Evolutionary conservation across 2,113 vertebrate genomes (phyloP).

Genomic region (Sylvietta virens): DNA sequence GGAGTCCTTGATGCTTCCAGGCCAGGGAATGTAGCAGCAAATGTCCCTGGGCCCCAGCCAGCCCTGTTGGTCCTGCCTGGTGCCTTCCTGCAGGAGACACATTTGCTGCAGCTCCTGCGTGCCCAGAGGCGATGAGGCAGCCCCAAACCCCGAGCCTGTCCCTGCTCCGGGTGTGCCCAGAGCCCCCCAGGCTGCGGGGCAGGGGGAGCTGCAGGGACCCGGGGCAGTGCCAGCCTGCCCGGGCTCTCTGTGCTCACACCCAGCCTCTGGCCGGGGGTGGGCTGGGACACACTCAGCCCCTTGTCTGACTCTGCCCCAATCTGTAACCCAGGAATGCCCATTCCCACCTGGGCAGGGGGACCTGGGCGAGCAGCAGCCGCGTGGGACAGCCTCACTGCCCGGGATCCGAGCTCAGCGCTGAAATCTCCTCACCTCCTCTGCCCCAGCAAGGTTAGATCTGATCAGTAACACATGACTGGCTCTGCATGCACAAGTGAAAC

Average conservation of each 20-base stretch:
- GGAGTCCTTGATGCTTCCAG: neutral
- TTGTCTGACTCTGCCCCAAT: fast-evolving
- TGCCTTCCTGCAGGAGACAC: neutral
- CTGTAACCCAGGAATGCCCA: fast-evolving
- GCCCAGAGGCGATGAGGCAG: fast-evolving
- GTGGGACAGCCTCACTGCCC: neutral
- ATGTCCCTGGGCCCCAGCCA: neutral
- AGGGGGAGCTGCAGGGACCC: neutral
- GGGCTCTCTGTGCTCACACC: neutral
- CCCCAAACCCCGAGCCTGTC: fast-evolving
- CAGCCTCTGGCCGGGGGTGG: neutral
- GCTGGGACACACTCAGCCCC: neutral
- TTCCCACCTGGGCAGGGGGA: no score
- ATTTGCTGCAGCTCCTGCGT: fast-evolving
- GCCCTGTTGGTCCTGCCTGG: neutral
- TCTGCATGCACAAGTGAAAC: neutral
- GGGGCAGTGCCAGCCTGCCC: neutral
- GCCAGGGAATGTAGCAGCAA: neutral
- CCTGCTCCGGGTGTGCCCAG: fast-evolving
- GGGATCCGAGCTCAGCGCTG: neutral
- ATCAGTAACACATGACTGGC: neutral
- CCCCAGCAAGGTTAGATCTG: neutral
- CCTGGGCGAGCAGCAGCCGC: fast-evolving
- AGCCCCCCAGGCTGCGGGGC: neutral
- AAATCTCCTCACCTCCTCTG: neutral